Conservation (phyloP, 2,113 vertebrate genomes). For the Lepus americanus region DNA sequence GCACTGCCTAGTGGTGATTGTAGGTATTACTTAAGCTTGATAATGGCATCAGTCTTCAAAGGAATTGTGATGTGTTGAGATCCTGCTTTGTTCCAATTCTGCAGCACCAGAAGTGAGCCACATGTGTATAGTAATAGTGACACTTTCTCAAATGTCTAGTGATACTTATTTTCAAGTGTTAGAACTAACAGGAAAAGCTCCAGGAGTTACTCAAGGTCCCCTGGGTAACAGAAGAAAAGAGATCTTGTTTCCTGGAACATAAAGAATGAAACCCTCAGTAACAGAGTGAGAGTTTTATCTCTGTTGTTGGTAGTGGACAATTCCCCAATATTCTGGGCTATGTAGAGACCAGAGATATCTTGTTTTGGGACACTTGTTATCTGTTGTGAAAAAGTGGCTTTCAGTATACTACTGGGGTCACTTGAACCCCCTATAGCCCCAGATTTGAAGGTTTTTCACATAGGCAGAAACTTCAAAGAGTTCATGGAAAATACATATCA, state of each 20-base stretch:
- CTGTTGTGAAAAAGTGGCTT: background rate
- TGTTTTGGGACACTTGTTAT: background rate
- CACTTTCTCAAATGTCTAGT: background rate
- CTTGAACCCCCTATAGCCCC: background rate
- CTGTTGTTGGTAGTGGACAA: background rate
- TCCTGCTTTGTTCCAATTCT: background rate
- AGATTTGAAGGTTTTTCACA: background rate
- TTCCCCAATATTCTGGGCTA: background rate
- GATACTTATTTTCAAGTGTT: background rate
- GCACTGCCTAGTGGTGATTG: constrained; percentile 47
- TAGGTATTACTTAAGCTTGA: background rate
- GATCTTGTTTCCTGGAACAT: background rate
- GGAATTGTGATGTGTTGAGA: background rate
- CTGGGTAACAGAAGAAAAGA: background rate
- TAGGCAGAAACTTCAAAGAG: too few species aligned
- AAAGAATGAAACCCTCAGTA: background rate
- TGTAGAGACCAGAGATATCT: background rate
- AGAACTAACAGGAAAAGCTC: background rate
- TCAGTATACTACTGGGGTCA: background rate
- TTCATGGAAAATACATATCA: too few species aligned
- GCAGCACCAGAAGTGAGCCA: background rate
- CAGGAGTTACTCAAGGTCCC: background rate
- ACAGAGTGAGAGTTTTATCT: background rate
- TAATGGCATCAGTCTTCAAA: too few species aligned
- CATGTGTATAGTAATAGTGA: background rate